phyloP scores from a whole-genome alignment of 2,113 vertebrate genomes.

The Chloropsis hardwickii region DNA sequence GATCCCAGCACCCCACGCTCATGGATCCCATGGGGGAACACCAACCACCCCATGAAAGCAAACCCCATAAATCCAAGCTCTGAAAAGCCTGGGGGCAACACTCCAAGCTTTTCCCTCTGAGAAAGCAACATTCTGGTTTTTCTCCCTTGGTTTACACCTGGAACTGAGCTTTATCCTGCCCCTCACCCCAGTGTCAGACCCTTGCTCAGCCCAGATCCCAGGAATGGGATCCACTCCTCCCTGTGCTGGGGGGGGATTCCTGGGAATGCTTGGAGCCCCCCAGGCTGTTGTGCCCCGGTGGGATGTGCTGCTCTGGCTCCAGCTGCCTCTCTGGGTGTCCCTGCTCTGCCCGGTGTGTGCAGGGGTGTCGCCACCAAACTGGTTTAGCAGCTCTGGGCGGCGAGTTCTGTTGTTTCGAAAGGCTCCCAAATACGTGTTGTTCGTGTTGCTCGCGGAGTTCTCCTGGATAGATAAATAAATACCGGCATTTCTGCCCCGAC shows the following conservation, averaged over 20 bases:
- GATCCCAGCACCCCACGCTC: accelerated
- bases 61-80: not conserved
- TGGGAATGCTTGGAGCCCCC: not conserved
- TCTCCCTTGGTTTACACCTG: not conserved
- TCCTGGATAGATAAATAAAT: slow-evolving; percentile 65
- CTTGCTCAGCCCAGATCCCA: not conserved
- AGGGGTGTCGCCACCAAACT: slow-evolving; percentile 28
- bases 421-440: slow-evolving; percentile 50
- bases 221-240: not conserved
- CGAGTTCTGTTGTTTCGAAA: slow-evolving; percentile 40
- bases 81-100: accelerated
- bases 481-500: slow-evolving; percentile 60
- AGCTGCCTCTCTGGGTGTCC: not conserved
- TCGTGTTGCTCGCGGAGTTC: not conserved
- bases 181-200: not conserved
- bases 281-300: accelerated
- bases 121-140: not conserved
- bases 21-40: accelerated
- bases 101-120: accelerated
- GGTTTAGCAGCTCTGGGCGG: slow-evolving; percentile 59
- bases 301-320: not conserved
- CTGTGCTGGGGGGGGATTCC: not conserved
- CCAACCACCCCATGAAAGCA: not conserved
- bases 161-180: not conserved
- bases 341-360: not conserved